Conservation (phyloP, 2,888 invertebrate species). For the Cephalotes varians region DNA sequence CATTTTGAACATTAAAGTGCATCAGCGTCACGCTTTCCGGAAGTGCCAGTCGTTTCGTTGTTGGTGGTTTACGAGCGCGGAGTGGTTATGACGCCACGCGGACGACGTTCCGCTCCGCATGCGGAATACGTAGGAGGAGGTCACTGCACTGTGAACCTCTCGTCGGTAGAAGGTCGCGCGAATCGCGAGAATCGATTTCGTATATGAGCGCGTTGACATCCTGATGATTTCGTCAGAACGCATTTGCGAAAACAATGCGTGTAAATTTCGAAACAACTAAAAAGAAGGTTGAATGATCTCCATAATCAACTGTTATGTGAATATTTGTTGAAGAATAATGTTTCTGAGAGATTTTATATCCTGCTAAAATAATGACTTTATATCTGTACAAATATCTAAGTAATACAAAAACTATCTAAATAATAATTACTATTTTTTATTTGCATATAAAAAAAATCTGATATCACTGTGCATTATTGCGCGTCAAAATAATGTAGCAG, state of each 20-base stretch:
- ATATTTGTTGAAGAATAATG: not conserved
- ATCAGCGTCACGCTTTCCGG: conserved; percentile 65
- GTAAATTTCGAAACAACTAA: not conserved
- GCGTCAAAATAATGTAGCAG: not conserved
- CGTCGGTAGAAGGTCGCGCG: conserved; percentile 67
- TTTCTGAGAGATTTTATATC: not conserved
- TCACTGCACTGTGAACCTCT: conserved; percentile 77
- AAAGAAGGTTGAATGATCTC: not conserved
- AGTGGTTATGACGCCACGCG: conserved; percentile 65
- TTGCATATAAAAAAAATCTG: not conserved
- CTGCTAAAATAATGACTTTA: not conserved
- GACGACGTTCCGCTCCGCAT: conserved; percentile 19
- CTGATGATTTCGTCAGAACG: not conserved
- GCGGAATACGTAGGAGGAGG: conserved; percentile 60
- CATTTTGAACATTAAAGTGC: conserved; percentile 40
- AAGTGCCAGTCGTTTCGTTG: conserved; percentile 73
- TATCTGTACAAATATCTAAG: not conserved
- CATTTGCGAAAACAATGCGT: not conserved
- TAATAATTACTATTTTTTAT: not conserved
- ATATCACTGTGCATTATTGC: not conserved
- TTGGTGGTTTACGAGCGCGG: conserved; percentile 72
- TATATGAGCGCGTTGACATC: not conserved
- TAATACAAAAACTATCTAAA: not conserved
- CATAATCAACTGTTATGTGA: not conserved
- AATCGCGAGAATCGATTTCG: conserved; percentile 70